Evolutionary conservation across 1,140 invertebrate species (phyloP).

Genomic region (Reticulitermes speratus): DNA sequence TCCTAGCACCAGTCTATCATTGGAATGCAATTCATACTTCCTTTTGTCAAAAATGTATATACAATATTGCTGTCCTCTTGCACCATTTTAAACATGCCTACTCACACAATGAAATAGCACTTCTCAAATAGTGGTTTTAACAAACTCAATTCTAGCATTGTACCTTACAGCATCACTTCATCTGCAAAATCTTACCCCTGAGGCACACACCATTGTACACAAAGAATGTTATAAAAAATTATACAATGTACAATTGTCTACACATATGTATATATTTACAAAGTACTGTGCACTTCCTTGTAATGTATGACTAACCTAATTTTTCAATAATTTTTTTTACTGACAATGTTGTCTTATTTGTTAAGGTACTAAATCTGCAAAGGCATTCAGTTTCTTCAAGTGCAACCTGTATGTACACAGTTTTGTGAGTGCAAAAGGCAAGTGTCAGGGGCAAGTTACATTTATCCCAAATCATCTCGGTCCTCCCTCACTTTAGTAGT

Average conservation of each 20-base stretch:
- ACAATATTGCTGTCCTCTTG: constrained; percentile 26
- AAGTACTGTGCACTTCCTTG: constrained; percentile 11
- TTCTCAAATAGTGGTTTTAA: not conserved
- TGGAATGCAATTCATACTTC: constrained; percentile 22
- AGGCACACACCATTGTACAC: constrained; percentile 32
- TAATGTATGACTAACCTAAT: constrained; percentile 16
- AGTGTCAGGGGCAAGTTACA: not conserved
- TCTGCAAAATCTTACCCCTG: constrained; percentile 19
- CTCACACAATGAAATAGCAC: not conserved
- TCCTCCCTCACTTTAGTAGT: constrained; percentile 22
- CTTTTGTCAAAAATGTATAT: not conserved
- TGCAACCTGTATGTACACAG: constrained; percentile 26
- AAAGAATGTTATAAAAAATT: constrained; percentile 24
- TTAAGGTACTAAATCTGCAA: constrained; percentile 24
- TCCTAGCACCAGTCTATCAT: constrained; percentile 24
- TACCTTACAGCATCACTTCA: not conserved
- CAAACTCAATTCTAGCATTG: not conserved
- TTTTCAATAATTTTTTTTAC: not conserved
- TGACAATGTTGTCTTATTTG: not conserved
- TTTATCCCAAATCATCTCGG: constrained; percentile 25
- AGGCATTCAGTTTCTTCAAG: constrained; percentile 25
- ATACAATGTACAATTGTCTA: constrained; percentile 21
- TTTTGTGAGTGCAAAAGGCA: constrained; percentile 18
- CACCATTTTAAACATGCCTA: not conserved
- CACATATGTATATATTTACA: constrained; percentile 15